A percentile compares a stretch with the other conserved stretches of the same genome.
These are phyloP conservation scores for Sterna hirundo DNA, from an alignment of 2,113 vertebrate species.

Conservation along the genomic window DNA sequence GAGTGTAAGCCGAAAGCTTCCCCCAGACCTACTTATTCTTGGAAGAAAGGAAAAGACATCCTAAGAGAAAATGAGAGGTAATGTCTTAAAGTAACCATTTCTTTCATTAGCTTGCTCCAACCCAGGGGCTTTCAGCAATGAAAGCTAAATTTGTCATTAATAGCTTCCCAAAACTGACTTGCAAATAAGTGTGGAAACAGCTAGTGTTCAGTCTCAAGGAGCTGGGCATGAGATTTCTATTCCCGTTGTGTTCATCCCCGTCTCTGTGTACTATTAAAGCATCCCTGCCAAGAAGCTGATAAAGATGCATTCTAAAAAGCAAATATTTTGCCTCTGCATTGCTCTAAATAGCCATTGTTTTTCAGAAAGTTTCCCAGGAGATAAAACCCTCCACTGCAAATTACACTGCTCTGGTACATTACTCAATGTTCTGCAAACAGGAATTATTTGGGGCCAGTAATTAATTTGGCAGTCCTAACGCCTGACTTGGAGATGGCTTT, in stretches of 20 bases:
- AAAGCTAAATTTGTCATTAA: slow-evolving; percentile 39
- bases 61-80: slow-evolving; percentile 89
- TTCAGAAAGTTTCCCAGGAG: background rate
- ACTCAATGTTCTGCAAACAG: background rate
- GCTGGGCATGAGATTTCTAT: background rate
- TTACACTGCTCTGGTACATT: background rate
- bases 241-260: background rate
- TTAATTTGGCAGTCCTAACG: background rate
- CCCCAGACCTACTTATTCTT: slow-evolving; percentile 89
- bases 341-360: background rate
- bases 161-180: slow-evolving; percentile 36
- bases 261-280: background rate
- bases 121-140: slow-evolving; percentile 10
- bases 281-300: slow-evolving; percentile 5
- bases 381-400: background rate
- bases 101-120: slow-evolving; percentile 32
- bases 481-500: background rate
- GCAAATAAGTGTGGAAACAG: slow-evolving; percentile 30
- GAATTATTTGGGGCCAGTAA: background rate
- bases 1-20: slow-evolving; percentile 97
- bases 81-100: slow-evolving; percentile 14
- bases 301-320: background rate
- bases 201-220: background rate
- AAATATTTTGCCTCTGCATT: background rate
- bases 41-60: slow-evolving; percentile 90